phyloP scores from a whole-genome alignment of 2,797 vertebrate species.

The Leptoclinus maculatus region DNA sequence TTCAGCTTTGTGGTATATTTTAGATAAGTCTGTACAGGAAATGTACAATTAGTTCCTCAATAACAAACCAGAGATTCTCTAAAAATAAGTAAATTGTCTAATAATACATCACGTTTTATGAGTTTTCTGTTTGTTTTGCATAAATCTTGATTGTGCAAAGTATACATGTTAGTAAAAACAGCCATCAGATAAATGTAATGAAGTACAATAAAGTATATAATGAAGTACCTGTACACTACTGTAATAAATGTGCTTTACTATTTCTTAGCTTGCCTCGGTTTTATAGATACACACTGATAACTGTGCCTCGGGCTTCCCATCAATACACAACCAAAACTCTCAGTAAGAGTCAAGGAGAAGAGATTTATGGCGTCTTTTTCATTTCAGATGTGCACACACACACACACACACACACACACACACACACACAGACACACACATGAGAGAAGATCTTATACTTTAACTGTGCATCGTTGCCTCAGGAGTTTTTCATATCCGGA shows the following conservation, averaged over 20 bases:
- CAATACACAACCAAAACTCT: constrained; percentile 61
- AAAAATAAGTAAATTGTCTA: constrained; percentile 1
- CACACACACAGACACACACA: constrained; percentile 26
- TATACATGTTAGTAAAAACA: constrained; percentile 4
- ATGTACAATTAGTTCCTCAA: neutral
- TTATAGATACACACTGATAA: constrained; percentile 19
- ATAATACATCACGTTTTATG: constrained; percentile 14
- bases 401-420: constrained; percentile 24
- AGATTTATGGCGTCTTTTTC: constrained; percentile 68
- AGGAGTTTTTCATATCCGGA: constrained; percentile 83
- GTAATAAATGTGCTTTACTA: neutral
- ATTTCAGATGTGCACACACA: constrained; percentile 46
- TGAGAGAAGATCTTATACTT: constrained; percentile 56
- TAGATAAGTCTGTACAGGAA: neutral
- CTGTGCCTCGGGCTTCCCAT: constrained; percentile 49
- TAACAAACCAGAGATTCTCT: constrained; percentile 11
- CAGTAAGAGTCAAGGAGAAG: constrained; percentile 50
- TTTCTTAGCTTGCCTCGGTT: constrained; percentile 21
- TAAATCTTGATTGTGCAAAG: constrained; percentile 16
- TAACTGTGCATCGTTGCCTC: constrained; percentile 62
- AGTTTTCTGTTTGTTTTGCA: constrained; percentile 19
- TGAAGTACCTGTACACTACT: neutral
- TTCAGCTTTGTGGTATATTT: neutral
- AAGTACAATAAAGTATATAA: constrained; percentile 10
- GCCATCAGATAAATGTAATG: constrained; percentile 21